Percentiles rank a stretch among this genome's conserved stretches.
Conservation (phyloP, 2,797 vertebrate genomes). For the Nothura maculosa region DNA sequence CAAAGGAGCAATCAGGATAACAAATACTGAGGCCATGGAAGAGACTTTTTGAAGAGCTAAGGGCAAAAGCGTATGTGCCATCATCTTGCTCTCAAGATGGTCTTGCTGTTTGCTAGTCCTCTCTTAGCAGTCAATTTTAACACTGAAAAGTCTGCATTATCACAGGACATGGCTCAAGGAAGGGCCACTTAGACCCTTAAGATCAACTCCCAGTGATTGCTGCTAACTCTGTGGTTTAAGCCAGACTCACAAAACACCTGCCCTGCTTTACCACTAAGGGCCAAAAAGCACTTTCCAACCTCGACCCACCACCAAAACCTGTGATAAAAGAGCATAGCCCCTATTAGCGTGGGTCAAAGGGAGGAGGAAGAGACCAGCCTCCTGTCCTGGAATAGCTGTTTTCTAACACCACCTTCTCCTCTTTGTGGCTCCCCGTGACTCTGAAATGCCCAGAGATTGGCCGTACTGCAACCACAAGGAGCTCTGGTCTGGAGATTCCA, state of each 20-base stretch:
- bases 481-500: conserved; percentile 32
- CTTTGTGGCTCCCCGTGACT: background rate
- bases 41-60: background rate
- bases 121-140: background rate
- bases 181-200: too few species aligned
- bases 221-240: background rate
- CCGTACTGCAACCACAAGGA: background rate
- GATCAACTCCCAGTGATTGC: background rate
- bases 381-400: background rate
- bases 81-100: background rate
- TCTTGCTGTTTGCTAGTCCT: background rate
- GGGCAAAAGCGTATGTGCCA: background rate
- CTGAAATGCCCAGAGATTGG: background rate
- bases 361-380: background rate
- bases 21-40: background rate
- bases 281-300: background rate
- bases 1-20: background rate
- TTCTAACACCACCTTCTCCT: background rate
- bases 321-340: background rate
- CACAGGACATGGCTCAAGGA: background rate
- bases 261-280: background rate
- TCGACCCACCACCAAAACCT: background rate
- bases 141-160: too few species aligned
- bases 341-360: accelerated
- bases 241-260: background rate